These are phyloP conservation scores for Neopipo cinnamomea DNA, from an alignment of 2,113 vertebrate genomes.

Conservation along the genomic window DNA sequence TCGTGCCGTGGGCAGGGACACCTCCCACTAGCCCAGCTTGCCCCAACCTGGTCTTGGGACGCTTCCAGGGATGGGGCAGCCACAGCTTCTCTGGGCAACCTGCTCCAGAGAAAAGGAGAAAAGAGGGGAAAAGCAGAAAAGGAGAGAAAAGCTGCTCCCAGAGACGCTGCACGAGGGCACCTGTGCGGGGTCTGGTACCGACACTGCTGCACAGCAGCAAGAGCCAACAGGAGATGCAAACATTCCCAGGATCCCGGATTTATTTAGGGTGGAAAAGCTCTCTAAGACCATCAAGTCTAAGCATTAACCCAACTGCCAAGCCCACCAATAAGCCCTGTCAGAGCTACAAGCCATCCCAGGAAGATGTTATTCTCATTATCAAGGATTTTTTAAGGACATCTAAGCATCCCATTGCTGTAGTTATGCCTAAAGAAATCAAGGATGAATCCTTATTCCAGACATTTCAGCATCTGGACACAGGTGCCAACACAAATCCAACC, in stretches of 20 bases:
- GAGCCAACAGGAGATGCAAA: accelerated
- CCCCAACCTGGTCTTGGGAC: not conserved
- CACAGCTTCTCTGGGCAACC: not conserved
- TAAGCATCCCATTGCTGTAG: accelerated
- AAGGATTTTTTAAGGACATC: not conserved
- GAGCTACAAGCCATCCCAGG: not conserved
- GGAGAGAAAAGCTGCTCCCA: not conserved
- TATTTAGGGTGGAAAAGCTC: not conserved
- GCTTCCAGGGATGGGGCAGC: not conserved
- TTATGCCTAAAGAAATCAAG: not conserved
- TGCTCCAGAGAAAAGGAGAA: not conserved
- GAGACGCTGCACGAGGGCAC: not conserved
- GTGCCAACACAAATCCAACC: not conserved
- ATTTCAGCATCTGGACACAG: not conserved
- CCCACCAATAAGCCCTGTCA: not conserved
- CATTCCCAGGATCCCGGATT: accelerated
- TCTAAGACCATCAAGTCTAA: not conserved
- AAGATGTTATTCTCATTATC: not conserved
- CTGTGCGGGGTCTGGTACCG: accelerated
- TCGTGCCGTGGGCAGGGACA: not conserved
- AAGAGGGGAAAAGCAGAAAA: not conserved
- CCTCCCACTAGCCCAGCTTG: not conserved
- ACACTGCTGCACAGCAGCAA: accelerated
- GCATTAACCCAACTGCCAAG: not conserved
- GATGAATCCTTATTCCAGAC: not conserved